Conservation (phyloP, 2,888 invertebrate genomes). For the Hetaerina titia region DNA sequence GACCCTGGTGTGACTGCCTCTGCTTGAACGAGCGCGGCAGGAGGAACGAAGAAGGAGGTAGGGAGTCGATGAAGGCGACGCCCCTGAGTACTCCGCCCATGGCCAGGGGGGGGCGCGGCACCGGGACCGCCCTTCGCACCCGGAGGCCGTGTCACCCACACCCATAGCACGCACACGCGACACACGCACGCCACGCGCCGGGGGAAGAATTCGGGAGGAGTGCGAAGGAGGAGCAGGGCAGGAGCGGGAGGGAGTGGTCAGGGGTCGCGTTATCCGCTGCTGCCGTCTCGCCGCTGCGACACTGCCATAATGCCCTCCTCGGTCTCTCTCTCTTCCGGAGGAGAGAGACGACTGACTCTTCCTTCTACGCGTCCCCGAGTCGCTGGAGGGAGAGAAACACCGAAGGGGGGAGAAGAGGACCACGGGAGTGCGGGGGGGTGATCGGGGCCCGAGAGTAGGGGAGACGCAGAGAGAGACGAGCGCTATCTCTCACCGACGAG, state of each 20-base stretch:
- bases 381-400: background rate
- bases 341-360: background rate
- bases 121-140: no score
- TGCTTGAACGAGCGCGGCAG: background rate
- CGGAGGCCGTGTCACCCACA: no score
- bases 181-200: no score
- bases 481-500: background rate
- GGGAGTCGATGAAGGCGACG: conserved; percentile 19
- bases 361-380: background rate
- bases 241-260: no score
- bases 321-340: background rate
- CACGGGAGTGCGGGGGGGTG: background rate
- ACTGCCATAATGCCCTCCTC: background rate
- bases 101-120: background rate
- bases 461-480: background rate
- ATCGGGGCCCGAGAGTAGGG: background rate
- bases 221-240: no score
- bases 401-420: background rate
- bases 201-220: no score
- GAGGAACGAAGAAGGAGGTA: background rate
- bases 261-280: background rate
- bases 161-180: no score
- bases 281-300: background rate
- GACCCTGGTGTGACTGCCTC: background rate
- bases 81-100: conserved; percentile 37